Evolutionary conservation across 2,888 invertebrate species (phyloP).

Genomic region (Euclidia mi): DNA sequence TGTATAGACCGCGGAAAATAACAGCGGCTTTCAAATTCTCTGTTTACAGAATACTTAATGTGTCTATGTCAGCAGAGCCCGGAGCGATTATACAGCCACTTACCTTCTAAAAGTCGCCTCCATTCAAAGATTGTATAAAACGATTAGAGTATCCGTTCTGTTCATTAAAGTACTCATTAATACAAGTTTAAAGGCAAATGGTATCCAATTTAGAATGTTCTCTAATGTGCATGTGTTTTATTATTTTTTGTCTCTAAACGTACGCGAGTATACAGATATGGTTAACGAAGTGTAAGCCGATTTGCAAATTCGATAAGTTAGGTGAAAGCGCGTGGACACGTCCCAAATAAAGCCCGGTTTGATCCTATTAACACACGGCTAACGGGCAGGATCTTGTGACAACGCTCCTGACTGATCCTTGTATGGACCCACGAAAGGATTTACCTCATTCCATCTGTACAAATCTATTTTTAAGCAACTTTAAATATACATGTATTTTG

Average conservation of each 20-base stretch:
- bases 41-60: conserved; percentile 53
- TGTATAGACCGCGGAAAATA: conserved; percentile 59
- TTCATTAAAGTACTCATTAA: no score
- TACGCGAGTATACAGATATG: conserved; percentile 55
- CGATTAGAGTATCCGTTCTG: neutral
- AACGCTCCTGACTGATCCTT: conserved; percentile 74
- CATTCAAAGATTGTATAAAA: conserved; percentile 1
- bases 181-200: no score
- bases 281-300: conserved; percentile 88
- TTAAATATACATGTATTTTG: no score
- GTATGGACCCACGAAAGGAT: conserved; percentile 69
- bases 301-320: conserved; percentile 89
- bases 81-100: conserved; percentile 30
- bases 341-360: conserved; percentile 87
- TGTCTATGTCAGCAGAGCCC: conserved; percentile 30
- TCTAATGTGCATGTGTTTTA: conserved; percentile 3
- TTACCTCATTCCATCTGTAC: conserved; percentile 61
- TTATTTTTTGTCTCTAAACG: conserved; percentile 25
- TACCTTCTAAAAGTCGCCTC: conserved; percentile 1
- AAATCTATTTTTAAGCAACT: no score
- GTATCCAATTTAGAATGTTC: neutral
- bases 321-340: conserved; percentile 87
- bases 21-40: conserved; percentile 57
- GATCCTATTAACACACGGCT: conserved; percentile 89
- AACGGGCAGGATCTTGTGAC: conserved; percentile 84